Conservation (phyloP, 1,140 invertebrate genomes). For the Cherax quadricarinatus region DNA sequence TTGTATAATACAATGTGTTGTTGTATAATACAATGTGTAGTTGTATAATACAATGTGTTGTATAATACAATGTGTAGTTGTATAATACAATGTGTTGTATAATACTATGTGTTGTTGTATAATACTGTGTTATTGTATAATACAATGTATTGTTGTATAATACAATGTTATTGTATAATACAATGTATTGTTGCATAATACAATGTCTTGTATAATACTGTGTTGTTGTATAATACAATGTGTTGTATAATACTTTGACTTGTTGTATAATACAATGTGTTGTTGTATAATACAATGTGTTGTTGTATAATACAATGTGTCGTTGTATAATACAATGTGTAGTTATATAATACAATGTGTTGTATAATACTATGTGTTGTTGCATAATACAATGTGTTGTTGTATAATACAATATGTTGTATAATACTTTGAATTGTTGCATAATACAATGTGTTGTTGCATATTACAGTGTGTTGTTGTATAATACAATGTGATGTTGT, state of each 20-base stretch:
- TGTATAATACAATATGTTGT: background rate
- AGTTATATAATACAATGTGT: background rate
- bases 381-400: too few species aligned
- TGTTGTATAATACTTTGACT: background rate
- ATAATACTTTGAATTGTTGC: background rate
- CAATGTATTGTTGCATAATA: background rate
- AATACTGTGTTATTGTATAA: background rate
- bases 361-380: too few species aligned
- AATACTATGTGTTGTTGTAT: background rate
- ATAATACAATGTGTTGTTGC: background rate
- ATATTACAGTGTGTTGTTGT: background rate
- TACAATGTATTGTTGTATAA: background rate
- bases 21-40: background rate
- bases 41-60: background rate
- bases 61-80: background rate
- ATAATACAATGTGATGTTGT: background rate
- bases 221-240: background rate
- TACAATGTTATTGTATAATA: background rate
- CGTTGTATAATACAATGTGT: background rate
- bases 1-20: background rate
- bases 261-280: background rate
- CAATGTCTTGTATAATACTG: background rate
- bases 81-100: background rate
- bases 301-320: background rate
- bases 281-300: background rate